A percentile compares a stretch with the other conserved stretches of the same genome.
phyloP scores from a whole-genome alignment of 2,797 vertebrate species.

The Lateolabrax maculatus region DNA sequence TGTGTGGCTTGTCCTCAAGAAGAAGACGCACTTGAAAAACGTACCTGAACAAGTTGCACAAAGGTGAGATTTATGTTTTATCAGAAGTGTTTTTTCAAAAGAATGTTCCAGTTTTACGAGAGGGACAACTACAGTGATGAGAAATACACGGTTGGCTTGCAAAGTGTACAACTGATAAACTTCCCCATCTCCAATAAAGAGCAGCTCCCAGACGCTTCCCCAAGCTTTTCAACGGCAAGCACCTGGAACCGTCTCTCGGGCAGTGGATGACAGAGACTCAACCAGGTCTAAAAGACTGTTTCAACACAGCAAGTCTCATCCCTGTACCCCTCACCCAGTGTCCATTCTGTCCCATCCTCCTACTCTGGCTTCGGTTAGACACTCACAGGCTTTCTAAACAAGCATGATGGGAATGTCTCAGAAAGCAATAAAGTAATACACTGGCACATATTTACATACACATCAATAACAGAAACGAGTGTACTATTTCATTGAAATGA shows the following conservation, averaged over 20 bases:
- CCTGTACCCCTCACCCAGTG: neutral
- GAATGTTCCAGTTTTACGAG: neutral
- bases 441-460: conserved; percentile 69
- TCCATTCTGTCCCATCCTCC: conserved; percentile 3
- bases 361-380: neutral
- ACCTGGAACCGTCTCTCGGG: neutral
- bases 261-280: neutral
- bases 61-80: neutral
- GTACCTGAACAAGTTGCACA: neutral
- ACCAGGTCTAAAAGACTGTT: neutral
- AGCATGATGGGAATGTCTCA: conserved; percentile 73
- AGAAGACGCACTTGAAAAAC: neutral
- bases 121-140: neutral
- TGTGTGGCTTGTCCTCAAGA: too few relatives aligned
- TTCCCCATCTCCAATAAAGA: neutral
- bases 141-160: neutral
- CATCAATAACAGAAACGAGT: conserved; percentile 51
- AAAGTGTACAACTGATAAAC: neutral
- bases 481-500: conserved; percentile 28
- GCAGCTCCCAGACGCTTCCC: neutral
- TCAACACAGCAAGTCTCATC: conserved; percentile 36
- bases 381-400: conserved; percentile 24
- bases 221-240: neutral
- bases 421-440: conserved; percentile 56
- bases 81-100: neutral